phyloP scores from a whole-genome alignment of 2,888 invertebrate genomes.

The Eretmocerus hayati region DNA sequence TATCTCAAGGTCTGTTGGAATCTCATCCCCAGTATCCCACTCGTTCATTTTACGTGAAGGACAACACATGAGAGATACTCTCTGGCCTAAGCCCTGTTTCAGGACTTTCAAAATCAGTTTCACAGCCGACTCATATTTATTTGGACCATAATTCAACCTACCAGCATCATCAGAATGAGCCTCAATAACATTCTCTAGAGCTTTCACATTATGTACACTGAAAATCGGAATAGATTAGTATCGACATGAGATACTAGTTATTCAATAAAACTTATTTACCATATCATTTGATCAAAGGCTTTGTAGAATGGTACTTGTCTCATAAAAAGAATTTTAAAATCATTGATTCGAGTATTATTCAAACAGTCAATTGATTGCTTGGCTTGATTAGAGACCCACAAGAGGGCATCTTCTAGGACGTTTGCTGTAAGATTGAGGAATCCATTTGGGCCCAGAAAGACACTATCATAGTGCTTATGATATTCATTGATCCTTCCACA shows the following conservation, averaged over 20 bases:
- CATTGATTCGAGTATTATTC: conserved; percentile 63
- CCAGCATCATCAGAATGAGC: conserved; percentile 46
- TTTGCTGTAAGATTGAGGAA: conserved; percentile 70
- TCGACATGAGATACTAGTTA: neutral
- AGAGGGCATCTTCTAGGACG: conserved; percentile 57
- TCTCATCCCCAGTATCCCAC: conserved; percentile 33
- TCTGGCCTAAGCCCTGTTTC: conserved; percentile 46
- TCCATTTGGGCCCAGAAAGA: conserved; percentile 76
- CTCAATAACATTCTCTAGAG: conserved; percentile 49
- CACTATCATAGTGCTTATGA: conserved; percentile 64
- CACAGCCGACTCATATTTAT: conserved; percentile 45
- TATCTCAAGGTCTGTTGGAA: conserved; percentile 27
- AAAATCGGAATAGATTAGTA: conserved; percentile 19
- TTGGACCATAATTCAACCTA: conserved; percentile 55
- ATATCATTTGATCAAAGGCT: conserved; percentile 75
- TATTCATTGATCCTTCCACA: conserved; percentile 44
- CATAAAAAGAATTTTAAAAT: conserved; percentile 79
- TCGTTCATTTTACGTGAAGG: conserved; percentile 35
- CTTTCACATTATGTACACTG: conserved; percentile 45
- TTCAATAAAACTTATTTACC: conserved; percentile 50
- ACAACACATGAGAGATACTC: conserved; percentile 48
- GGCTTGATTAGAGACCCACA: conserved; percentile 63
- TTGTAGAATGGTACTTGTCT: conserved; percentile 59
- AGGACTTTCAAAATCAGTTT: conserved; percentile 41
- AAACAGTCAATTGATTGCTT: conserved; percentile 63